Base-by-base conservation (phyloP, 2,888 invertebrate species). In the Andrena haemorrhoa region DNA sequence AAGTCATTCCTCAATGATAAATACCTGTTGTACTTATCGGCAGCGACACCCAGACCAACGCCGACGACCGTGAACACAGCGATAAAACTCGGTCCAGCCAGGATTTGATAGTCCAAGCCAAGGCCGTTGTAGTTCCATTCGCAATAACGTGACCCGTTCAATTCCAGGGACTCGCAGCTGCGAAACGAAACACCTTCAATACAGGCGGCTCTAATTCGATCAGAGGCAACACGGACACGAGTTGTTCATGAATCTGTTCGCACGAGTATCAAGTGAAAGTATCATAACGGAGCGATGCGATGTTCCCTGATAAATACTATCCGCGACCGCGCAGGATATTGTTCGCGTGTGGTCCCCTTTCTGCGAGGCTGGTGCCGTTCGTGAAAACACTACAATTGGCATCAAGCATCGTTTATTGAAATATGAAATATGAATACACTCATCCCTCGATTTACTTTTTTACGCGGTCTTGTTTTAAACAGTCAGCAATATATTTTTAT, bases 41-140 rank as follows among this genome's bases (percentile, higher is more conserved):
- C 98, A 0, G 97, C 96, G 71, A 97, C 95, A 1, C 98, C 98
- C 88, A 98, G 95, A 69, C 97, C 95, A 10, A 98, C 97, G 0
- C 98, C 98, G 49, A 97, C 97, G 65, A 98, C 95, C 0, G 98
- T 98, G 94, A 97, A 98, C 49, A 98, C 97, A 1, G 98, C 97
- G 93, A 98, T 98, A 94, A 98, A 98, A 86, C 97, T 97, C 0
- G 98, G 98, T 0, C 98, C 98, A 0, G 98, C 98, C 81, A 98
- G 94, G 83, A 98, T 96, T 94, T 98, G 98, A 94, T 98, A 98
- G 92, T 98, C 98, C 81, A 98, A 95, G 12, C 98, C 98, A 73
- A 98, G 95, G 0, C 98, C 98, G 92, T 98, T 98, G 95, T 98
- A 98, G 92, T 97, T 97, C 98, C 98, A 98, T 92, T 97, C 97